Evolutionary conservation across 2,888 invertebrate species (phyloP), one percentile per base, ranked within the genome.

Genomic region (Heteromurus nitidus): DNA sequence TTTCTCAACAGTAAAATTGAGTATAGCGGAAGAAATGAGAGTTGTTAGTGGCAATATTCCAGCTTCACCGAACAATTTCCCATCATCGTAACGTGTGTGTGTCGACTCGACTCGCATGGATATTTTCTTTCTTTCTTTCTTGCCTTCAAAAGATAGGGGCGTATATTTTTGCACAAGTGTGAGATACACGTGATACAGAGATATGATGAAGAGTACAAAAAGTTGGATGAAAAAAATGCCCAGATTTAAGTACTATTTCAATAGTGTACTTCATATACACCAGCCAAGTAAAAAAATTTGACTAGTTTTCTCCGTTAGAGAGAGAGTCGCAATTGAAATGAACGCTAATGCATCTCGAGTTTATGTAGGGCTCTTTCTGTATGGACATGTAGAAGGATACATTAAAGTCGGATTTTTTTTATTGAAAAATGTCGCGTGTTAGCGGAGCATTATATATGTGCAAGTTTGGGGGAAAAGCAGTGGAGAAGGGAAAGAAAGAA

Each of bases 1-100:
- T 28, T 70, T 42, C 24, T 30, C 70, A 53, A 36, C 70, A 70
- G 70, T 53, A 18, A 70, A 58, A 70, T 70, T 60, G 58, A 42
- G 36, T 28, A 58, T 26, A 58, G 70, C 70, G 70, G 70, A 70
- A 70, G 70, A 70, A 70, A 70, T 58, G 70, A 58, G 70, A 42
- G 42, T 70, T 70, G 70, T 70, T 70, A 70, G 70, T 70, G 70
- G 70, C 70, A 70, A 26, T 70, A 70, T 70, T 70, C 70, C 70
- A 70, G 70, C 67, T 67, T 16, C n/a, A 53, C 69, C 20, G 31
- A 67, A 26, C 47, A 67, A 47, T 67, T 47, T 69, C 30, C 42
- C 13, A 3, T 47, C 9, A n/a, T n/a, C n/a, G n/a, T n/a, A n/a
- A n/a, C n/a, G n/a, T 47, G 47, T 47, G 7, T 47, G n/a, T 47